Base-by-base conservation (phyloP, 2,797 vertebrate genomes). In the Limnodromus scolopaceus region DNA sequence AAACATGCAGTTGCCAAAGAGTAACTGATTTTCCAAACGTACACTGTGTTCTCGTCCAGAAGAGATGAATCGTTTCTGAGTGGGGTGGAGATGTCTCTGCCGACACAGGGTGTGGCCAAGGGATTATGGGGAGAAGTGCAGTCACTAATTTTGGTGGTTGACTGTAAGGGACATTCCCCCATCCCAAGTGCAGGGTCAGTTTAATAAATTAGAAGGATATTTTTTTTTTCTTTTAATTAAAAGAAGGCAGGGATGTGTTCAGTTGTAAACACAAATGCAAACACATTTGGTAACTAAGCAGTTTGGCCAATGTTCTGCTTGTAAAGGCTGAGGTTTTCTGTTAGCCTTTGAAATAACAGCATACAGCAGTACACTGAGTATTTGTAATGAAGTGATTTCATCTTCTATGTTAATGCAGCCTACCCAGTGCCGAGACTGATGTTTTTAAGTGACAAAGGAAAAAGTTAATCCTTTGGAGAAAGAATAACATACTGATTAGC, bases 261-360 rank as follows among this genome's bases (percentile, higher is more conserved):
- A 72, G 80, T 97, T 97, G 94, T 97, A 97, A 97, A 97, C 87
- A 96, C 3, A 90, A 95, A 78, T 71, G 89, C 58, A 98, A 97
- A 98, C 95, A 97, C 74, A 95, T 82, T 92, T 74, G 96, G 98
- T 97, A 97, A 97, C 98, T 86, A 97, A 94, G 96, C 91, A 94
- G 80, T 86, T 95, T 97, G 97, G 97, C 97, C 83, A 61, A 36
- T 1, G 1, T 78, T 72, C 72, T 87, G 66, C 89, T 90, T 88
- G 92, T 71, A 66, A 81, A 94, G 89, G 72, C 55, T 58, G 86
- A 96, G 92, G 51, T 96, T 96, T 93, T 84, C 83, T 92, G 54
- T 94, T 96, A 90, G 90, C 79, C 58, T 91, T 87, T 60, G 78
- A 81, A 97, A 97, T 86, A 97, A 95, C 41, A 95, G 55, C 54